Evolutionary conservation across 2,113 vertebrate genomes (phyloP).

Genomic region (Rousettus leschenaultii): DNA sequence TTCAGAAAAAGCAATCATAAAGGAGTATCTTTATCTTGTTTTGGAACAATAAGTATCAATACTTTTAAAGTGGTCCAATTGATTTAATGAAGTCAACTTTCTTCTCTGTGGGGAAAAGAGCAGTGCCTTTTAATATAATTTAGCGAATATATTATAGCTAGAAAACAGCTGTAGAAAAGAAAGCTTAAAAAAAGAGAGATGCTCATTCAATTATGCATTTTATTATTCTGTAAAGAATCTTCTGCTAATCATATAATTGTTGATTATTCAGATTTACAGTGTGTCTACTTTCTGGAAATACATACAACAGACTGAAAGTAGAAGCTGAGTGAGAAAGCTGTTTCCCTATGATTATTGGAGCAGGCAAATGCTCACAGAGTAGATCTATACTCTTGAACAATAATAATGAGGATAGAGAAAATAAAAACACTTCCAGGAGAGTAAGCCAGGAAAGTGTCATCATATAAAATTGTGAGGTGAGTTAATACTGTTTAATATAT

Average conservation of each 20-base stretch:
- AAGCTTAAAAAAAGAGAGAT: neutral
- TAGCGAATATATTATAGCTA: neutral
- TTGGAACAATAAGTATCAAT: neutral
- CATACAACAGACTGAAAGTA: neutral
- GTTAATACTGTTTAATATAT: slow-evolving; percentile 61
- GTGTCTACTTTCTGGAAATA: slow-evolving; percentile 47
- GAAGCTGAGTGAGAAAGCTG: neutral
- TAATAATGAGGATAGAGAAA: neutral
- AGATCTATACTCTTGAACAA: slow-evolving; percentile 34
- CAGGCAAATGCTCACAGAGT: slow-evolving; percentile 31
- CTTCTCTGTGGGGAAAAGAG: neutral
- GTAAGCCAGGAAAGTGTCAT: slow-evolving; percentile 60
- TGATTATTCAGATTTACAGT: neutral
- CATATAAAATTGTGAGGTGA: slow-evolving; percentile 43
- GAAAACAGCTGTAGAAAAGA: neutral
- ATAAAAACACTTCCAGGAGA: neutral
- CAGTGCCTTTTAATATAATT: slow-evolving; percentile 6
- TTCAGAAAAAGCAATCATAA: neutral
- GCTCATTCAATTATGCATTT: neutral
- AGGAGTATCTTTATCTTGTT: neutral
- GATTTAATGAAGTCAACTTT: neutral
- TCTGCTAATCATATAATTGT: slow-evolving; percentile 36
- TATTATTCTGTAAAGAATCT: slow-evolving; percentile 44
- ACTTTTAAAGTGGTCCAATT: neutral
- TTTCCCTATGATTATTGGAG: neutral